A percentile compares a stretch with the other conserved stretches of the same genome.
These are phyloP conservation scores for Menidia beryllina DNA, from an alignment of 2,113 vertebrate species.

Conservation along the genomic window DNA sequence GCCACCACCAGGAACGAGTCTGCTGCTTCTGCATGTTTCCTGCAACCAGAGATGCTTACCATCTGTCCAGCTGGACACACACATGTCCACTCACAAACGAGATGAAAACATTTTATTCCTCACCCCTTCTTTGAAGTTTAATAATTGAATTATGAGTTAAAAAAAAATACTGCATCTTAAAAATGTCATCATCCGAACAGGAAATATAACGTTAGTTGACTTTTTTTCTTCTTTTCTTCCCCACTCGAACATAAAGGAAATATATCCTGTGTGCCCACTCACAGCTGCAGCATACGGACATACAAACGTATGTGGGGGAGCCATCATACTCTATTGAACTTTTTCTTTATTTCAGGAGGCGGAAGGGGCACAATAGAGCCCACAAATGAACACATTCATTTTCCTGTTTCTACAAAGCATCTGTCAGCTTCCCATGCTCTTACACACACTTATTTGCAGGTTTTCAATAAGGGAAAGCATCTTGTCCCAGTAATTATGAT, in stretches of 20 bases:
- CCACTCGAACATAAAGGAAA: neutral
- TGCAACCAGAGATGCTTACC: constrained; percentile 43
- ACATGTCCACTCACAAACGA: neutral
- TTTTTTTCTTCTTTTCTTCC: neutral
- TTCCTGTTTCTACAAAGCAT: neutral
- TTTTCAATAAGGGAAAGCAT: no score
- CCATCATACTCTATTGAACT: neutral
- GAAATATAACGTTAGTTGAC: neutral
- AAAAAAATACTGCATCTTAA: neutral
- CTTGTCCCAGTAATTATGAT: no score
- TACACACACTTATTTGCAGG: neutral
- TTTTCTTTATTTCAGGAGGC: neutral
- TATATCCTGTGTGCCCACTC: neutral
- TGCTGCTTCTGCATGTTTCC: constrained; percentile 63
- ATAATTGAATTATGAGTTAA: neutral
- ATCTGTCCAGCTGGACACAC: constrained; percentile 36
- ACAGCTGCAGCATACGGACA: neutral
- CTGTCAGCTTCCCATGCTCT: neutral
- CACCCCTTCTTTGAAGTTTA: neutral
- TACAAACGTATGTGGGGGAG: no score
- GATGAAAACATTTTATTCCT: constrained; percentile 5
- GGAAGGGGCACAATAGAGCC: neutral
- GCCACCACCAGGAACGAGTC: constrained; percentile 12
- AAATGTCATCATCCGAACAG: neutral
- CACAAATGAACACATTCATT: neutral